Evolutionary conservation across 2,113 vertebrate genomes (phyloP), one percentile per base, ranked within the genome.

Genomic region (Lutjanus erythropterus): DNA sequence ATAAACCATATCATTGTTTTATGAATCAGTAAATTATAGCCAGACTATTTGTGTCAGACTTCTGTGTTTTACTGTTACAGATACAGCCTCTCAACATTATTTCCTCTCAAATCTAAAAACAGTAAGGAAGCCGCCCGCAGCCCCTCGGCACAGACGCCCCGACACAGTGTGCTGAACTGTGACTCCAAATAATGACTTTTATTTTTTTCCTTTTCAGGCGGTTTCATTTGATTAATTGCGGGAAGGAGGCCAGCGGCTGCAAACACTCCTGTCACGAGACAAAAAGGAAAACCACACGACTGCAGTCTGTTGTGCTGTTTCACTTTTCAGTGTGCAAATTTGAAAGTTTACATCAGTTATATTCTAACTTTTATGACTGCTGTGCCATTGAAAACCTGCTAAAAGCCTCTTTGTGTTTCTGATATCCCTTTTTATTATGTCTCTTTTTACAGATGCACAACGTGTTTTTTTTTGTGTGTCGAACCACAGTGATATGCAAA

Each of bases 181-280:
- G 75, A 71, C 71, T 9, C 66, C 49, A 41, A 75, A 72, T 61
- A 86, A 86, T 59, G 70, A 78, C 69, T 78, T 80, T 62, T 25
- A 52, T 58, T 83, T 29, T 58, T 49, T 70, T 21, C 29, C 41
- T 65, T 50, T 53, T 59, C 53, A 47, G 67, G 21, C 27, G 2
- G 49, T 39, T 75, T 78, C 49, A 10, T 88, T 78, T 27, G 72
- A 83, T 80, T 75, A 78, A 88, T 75, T 78, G 65, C 12, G 0
- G 31, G 73, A 62, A 64, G 23, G 52, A 56, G 62, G 62, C 66
- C 61, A 16, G 60, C 62, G 56, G 81, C 81, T 41, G 59, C 47
- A 19, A 61, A 60, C 42, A 1, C 18, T 61, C 39, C 58, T 31
- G 50, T 80, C 62, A 33, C 12, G 2, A 80, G 56, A 61, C 80